Percentiles rank a stretch among this genome's conserved stretches.
Conservation (phyloP, 2,797 vertebrate species). For the Halcyon leucocephala region DNA sequence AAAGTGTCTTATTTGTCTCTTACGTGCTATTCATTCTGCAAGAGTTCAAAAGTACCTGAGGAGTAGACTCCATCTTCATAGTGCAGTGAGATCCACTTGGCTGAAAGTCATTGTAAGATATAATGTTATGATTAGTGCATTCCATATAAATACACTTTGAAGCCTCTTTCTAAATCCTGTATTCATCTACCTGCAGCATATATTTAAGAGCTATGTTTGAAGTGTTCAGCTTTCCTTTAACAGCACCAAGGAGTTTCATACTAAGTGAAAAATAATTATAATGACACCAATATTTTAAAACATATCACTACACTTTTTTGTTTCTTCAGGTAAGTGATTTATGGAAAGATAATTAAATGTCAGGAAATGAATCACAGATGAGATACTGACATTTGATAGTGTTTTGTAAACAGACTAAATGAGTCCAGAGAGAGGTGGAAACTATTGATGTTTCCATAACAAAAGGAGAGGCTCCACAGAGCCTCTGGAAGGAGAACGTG, state of each 20-base stretch:
- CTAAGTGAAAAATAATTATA: conserved; percentile 10
- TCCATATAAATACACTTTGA: background rate
- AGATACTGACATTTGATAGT: conserved; percentile 23
- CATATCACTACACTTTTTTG: background rate
- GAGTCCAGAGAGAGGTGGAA: conserved; percentile 39
- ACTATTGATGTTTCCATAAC: conserved; percentile 32
- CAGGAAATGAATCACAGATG: conserved; percentile 45
- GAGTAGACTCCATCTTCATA: background rate
- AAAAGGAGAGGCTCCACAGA: background rate
- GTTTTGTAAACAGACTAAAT: conserved; percentile 61
- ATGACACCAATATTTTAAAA: conserved; percentile 2
- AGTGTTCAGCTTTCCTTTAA: background rate
- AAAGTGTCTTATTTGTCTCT: background rate
- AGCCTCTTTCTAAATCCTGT: background rate
- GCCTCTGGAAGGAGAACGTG: background rate
- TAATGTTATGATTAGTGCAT: background rate
- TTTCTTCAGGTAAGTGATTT: conserved; percentile 31
- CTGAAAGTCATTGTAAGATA: background rate
- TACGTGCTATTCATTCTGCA: background rate
- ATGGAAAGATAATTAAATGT: conserved; percentile 50
- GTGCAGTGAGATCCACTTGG: background rate
- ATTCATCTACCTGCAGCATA: background rate
- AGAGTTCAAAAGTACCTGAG: background rate
- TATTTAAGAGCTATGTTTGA: background rate
- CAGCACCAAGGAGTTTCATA: background rate